Conservation (phyloP, 1,140 invertebrate species). For the Lepidotrigona ventralis region DNA sequence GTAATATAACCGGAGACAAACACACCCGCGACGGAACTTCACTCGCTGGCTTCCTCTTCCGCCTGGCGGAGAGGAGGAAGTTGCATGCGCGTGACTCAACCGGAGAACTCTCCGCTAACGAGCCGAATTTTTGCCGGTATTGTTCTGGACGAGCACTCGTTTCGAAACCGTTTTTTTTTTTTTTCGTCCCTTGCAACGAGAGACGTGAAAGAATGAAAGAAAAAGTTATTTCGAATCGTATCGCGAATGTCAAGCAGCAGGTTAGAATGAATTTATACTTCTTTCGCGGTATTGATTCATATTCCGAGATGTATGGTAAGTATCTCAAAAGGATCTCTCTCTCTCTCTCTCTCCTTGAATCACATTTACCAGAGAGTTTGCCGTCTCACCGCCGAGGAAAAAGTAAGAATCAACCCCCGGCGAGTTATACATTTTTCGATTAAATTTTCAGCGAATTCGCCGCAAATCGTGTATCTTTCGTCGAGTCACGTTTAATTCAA, state of each 20-base stretch:
- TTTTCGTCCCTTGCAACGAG: too few relatives aligned
- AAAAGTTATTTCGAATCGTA: background rate
- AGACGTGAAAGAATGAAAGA: background rate
- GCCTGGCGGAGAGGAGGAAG: background rate
- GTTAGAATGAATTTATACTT: background rate
- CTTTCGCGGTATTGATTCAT: background rate
- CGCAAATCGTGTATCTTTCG: background rate
- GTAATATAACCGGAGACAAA: conserved; percentile 29
- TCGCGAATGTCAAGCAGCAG: background rate
- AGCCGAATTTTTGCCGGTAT: background rate
- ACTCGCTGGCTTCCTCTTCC: background rate
- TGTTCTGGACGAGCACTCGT: too few relatives aligned
- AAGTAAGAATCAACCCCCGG: too few relatives aligned
- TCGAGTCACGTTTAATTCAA: conserved; percentile 1
- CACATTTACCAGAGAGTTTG: background rate
- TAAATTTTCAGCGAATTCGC: background rate
- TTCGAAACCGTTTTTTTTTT: too few relatives aligned
- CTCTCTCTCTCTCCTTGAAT: background rate
- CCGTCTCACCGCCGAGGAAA: background rate
- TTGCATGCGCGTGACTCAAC: background rate
- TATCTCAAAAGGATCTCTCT: background rate
- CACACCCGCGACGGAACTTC: conserved; percentile 19
- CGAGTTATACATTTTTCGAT: background rate
- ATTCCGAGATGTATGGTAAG: background rate
- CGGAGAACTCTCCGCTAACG: background rate